phyloP scores from a whole-genome alignment of 1,140 invertebrate genomes.

The Drosophila paulistorum region DNA sequence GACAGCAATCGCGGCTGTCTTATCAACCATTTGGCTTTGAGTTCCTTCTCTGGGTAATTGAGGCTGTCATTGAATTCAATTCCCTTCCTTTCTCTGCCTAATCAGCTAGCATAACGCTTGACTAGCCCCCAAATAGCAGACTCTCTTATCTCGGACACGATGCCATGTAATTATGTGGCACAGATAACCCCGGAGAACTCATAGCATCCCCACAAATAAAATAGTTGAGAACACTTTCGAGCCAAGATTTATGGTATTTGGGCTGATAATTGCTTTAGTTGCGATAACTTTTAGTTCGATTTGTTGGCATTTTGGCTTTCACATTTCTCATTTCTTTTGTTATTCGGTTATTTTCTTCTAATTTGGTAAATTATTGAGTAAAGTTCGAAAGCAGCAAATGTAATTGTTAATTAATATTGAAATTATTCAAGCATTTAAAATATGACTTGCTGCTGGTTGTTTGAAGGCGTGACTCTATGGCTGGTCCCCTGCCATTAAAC shows the following conservation, averaged over 20 bases:
- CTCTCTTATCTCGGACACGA: constrained; percentile 59
- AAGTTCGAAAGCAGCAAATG: constrained; percentile 46
- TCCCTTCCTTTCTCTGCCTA: constrained; percentile 39
- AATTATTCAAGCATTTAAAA: constrained; percentile 54
- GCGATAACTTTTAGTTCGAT: constrained; percentile 58
- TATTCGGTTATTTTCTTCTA: constrained; percentile 43
- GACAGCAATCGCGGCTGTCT: constrained; percentile 53
- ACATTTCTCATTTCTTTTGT: constrained; percentile 55
- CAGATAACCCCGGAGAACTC: constrained; percentile 55
- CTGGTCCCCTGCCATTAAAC: constrained; percentile 62
- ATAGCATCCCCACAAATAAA: constrained; percentile 27
- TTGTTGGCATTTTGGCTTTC: too few species aligned
- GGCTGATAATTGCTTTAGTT: constrained; percentile 65
- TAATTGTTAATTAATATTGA: constrained; percentile 69
- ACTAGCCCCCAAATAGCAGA: constrained; percentile 57
- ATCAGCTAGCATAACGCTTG: constrained; percentile 77
- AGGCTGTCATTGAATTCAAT: constrained; percentile 50
- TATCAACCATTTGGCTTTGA: constrained; percentile 17
- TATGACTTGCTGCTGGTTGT: constrained; percentile 37
- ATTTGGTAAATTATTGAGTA: constrained; percentile 68
- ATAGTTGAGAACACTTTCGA: constrained; percentile 32
- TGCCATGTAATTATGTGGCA: constrained; percentile 60
- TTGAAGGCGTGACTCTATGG: constrained; percentile 35
- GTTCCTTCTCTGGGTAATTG: constrained; percentile 50
- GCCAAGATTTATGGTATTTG: constrained; percentile 64